Evolutionary conservation across 1,140 invertebrate genomes (phyloP).

Genomic region (Musca domestica): DNA sequence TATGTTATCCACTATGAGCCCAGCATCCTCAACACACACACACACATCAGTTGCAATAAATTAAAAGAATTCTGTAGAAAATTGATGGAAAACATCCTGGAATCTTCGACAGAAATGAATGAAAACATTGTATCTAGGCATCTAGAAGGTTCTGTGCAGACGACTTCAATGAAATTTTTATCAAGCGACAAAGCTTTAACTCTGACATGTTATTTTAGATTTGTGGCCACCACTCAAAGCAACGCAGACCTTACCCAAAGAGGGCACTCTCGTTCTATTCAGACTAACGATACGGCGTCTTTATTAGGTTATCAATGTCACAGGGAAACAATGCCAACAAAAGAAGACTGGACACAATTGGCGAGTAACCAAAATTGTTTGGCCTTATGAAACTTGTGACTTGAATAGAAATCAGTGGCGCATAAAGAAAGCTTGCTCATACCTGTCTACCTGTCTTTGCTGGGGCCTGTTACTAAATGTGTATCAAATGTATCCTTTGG

Average conservation of each 20-base stretch:
- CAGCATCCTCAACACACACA: no score
- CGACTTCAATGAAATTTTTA: no score
- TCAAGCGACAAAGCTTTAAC: not conserved
- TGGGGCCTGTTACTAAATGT: not conserved
- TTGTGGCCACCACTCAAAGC: not conserved
- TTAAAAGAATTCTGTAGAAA: no score
- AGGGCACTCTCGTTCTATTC: no score
- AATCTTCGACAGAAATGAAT: no score
- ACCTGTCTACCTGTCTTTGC: conserved; percentile 1
- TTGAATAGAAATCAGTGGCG: conserved; percentile 19
- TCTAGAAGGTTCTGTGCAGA: no score
- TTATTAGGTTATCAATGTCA: conserved; percentile 22
- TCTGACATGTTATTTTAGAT: not conserved
- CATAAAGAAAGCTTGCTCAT: not conserved
- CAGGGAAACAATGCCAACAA: not conserved
- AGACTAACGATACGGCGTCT: not conserved
- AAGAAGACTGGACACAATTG: conserved; percentile 11
- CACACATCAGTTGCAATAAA: no score
- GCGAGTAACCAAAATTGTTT: conserved; percentile 18
- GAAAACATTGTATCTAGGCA: no score
- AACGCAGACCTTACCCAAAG: no score
- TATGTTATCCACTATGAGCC: no score
- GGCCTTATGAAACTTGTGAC: conserved; percentile 4
- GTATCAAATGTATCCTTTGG: conserved; percentile 6
- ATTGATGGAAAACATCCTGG: no score